phyloP scores from a whole-genome alignment of 2,888 invertebrate species.

The Caenorhabditis imperialis region DNA sequence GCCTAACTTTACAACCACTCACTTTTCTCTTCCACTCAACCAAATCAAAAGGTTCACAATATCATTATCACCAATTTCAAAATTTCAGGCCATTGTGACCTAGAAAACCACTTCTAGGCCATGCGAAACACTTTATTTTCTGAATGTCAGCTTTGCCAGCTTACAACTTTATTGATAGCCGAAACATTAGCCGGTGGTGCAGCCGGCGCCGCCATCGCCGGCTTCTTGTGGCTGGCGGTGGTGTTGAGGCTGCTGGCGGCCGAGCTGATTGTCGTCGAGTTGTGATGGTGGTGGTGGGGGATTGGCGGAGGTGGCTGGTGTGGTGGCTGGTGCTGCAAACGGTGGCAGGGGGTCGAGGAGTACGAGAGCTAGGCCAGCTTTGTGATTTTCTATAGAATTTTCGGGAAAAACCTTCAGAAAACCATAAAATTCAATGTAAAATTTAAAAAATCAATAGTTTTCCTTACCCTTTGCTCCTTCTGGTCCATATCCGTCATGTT shows the following conservation, averaged over 20 bases:
- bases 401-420: too few species aligned
- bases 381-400: too few species aligned
- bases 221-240: conserved; percentile 21
- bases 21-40: too few species aligned
- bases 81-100: too few species aligned
- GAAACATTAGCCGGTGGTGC: neutral
- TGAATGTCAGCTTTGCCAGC: too few species aligned
- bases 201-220: conserved; percentile 27
- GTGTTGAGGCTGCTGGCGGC: conserved; percentile 46
- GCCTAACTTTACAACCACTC: too few species aligned
- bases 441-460: neutral
- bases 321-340: conserved; percentile 51
- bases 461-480: conserved; percentile 16
- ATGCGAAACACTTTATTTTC: too few species aligned
- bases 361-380: too few species aligned
- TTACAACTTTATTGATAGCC: neutral
- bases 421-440: neutral
- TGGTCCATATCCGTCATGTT: conserved; percentile 47
- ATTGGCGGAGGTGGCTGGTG: conserved; percentile 66
- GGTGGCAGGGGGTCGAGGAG: too few species aligned
- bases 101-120: too few species aligned
- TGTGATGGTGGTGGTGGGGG: conserved; percentile 55
- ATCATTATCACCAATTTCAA: too few species aligned
- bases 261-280: conserved; percentile 33
- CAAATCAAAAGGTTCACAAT: too few species aligned